Percentiles rank a stretch among this genome's conserved stretches.
Conservation (phyloP, 1,140 invertebrate species). For the Hyles vespertilio region DNA sequence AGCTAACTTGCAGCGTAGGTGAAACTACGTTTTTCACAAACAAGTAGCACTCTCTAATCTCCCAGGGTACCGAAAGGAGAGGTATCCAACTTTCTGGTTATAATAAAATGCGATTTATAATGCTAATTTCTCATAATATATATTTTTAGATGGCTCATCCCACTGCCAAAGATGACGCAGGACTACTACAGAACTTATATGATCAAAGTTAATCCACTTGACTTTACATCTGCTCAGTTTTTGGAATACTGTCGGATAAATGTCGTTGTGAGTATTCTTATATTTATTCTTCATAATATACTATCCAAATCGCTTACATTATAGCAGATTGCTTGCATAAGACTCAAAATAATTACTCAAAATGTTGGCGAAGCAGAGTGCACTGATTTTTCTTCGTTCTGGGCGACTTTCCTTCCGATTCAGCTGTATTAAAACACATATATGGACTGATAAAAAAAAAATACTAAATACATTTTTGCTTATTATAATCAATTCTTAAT, state of each 20-base stretch:
- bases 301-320: too few relatives aligned
- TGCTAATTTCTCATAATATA: too few relatives aligned
- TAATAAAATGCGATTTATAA: too few relatives aligned
- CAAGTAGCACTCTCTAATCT: too few relatives aligned
- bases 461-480: too few relatives aligned
- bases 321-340: not conserved
- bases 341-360: not conserved
- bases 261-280: not conserved
- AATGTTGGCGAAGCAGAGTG: not conserved
- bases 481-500: too few relatives aligned
- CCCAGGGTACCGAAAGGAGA: too few relatives aligned
- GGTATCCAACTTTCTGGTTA: too few relatives aligned
- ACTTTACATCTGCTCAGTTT: not conserved
- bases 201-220: not conserved
- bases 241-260: not conserved
- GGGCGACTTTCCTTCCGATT: not conserved
- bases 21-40: too few relatives aligned
- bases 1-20: too few relatives aligned
- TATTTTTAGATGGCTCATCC: not conserved
- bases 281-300: too few relatives aligned
- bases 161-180: conserved; percentile 8
- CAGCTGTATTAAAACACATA: not conserved
- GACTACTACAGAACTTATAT: not conserved
- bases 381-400: not conserved
- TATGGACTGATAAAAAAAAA: not conserved